A percentile compares a stretch with the other conserved stretches of the same genome.
These are phyloP conservation scores for Nibea coibor DNA, from an alignment of 2,113 vertebrate species.

Conservation along the genomic window DNA sequence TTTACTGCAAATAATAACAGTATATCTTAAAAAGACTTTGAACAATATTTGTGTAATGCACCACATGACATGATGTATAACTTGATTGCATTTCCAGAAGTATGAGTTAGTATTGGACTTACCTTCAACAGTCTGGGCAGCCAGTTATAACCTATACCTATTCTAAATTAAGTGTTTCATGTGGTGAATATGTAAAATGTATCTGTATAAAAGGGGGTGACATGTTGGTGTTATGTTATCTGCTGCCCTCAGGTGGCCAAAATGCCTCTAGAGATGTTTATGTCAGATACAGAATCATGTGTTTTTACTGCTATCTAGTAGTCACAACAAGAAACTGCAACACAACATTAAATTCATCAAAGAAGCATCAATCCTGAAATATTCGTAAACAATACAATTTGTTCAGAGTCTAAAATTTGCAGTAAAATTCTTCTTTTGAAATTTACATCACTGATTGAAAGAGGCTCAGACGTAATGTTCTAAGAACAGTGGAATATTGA, in stretches of 20 bases:
- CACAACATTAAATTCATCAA: background rate
- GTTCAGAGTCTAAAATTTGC: background rate
- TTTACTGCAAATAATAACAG: too few species aligned
- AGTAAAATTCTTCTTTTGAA: background rate
- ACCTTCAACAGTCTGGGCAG: too few species aligned
- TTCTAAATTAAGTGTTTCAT: too few species aligned
- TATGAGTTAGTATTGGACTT: too few species aligned
- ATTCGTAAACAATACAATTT: background rate
- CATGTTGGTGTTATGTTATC: background rate
- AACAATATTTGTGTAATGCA: too few species aligned
- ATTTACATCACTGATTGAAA: background rate
- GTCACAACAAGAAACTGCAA: background rate
- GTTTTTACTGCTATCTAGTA: background rate
- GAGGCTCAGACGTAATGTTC: too few species aligned
- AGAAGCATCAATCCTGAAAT: background rate
- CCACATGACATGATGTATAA: too few species aligned
- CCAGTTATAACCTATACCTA: too few species aligned
- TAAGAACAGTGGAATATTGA: background rate
- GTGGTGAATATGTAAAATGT: background rate
- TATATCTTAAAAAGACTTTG: too few species aligned
- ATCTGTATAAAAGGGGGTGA: background rate
- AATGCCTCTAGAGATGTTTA: too few species aligned
- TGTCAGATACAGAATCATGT: background rate
- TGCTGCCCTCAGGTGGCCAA: background rate
- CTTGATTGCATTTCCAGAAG: too few species aligned